A percentile compares a stretch with the other conserved stretches of the same genome.
Evolutionary conservation across 2,113 vertebrate genomes (phyloP).

Genomic region (Noturus placidus): DNA sequence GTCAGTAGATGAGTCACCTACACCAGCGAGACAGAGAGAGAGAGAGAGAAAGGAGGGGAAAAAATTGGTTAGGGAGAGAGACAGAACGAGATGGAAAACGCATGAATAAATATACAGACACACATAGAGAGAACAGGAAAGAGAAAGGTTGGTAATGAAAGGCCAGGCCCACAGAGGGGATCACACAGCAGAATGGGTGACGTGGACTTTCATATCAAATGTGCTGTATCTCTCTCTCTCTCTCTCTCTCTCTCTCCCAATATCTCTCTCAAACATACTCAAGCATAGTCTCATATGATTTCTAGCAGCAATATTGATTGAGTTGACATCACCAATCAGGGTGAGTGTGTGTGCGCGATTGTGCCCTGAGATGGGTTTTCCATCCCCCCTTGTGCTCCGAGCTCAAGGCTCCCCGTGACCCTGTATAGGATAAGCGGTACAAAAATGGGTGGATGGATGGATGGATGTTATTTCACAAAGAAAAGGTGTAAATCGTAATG

Average conservation of each 20-base stretch:
- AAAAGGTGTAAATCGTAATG: neutral
- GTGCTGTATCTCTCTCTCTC: neutral
- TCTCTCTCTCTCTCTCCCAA: neutral
- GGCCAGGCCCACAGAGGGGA: neutral
- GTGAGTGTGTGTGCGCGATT: too few species aligned
- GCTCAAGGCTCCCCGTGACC: too few species aligned
- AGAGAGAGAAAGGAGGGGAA: neutral
- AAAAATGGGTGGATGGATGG: too few species aligned
- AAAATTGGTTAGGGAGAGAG: neutral
- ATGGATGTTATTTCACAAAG: neutral
- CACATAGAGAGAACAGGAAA: constrained; percentile 48
- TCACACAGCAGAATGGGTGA: neutral
- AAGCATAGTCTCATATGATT: neutral
- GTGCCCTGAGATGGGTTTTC: too few species aligned
- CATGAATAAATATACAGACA: constrained; percentile 13
- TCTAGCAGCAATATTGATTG: neutral
- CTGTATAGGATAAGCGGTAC: too few species aligned
- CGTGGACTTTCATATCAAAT: neutral
- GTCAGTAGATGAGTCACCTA: constrained; percentile 54
- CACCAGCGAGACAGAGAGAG: constrained; percentile 54
- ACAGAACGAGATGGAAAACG: constrained; percentile 22
- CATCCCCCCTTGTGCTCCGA: too few species aligned
- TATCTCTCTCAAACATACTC: neutral
- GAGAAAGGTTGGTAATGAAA: constrained; percentile 51
- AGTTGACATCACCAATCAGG: neutral